Percentiles rank a stretch among this genome's conserved stretches.
Evolutionary conservation across 2,888 invertebrate species (phyloP).

Genomic region (Laothoe populi): DNA sequence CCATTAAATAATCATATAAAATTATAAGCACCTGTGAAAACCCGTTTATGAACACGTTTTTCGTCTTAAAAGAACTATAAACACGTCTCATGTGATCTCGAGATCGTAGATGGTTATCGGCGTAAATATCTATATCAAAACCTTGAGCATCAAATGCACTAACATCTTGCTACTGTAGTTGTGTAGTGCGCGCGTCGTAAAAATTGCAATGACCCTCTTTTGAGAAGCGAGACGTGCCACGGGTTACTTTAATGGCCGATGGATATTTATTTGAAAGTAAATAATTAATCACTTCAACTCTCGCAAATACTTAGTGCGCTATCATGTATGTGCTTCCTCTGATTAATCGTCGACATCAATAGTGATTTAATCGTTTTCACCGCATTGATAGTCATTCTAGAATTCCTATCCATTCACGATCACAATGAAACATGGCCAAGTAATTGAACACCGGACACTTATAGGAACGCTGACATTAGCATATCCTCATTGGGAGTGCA

Average conservation of each 20-base stretch:
- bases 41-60: conserved; percentile 28
- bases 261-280: conserved; percentile 31
- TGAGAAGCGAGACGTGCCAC: conserved; percentile 24
- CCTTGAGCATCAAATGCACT: conserved; percentile 17
- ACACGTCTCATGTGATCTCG: conserved; percentile 25
- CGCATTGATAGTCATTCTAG: conserved; percentile 23
- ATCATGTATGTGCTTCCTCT: conserved; percentile 30
- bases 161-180: not conserved
- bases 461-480: conserved; percentile 68
- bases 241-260: conserved; percentile 33
- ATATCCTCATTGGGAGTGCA: conserved; percentile 66
- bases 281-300: conserved; percentile 39
- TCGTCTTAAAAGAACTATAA: conserved; percentile 28
- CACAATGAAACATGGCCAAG: conserved; percentile 41
- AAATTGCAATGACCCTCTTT: conserved; percentile 29
- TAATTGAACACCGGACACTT: conserved; percentile 66
- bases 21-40: conserved; percentile 28
- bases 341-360: conserved; percentile 34
- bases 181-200: not conserved
- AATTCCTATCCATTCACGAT: conserved; percentile 30
- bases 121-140: conserved; percentile 21
- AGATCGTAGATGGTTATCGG: conserved; percentile 24
- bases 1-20: conserved; percentile 26
- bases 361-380: conserved; percentile 28
- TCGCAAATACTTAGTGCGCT: conserved; percentile 35